Evolutionary conservation across 1,140 invertebrate species (phyloP), one percentile per base, ranked within the genome.

Genomic region (Sminthurinus signatus): DNA sequence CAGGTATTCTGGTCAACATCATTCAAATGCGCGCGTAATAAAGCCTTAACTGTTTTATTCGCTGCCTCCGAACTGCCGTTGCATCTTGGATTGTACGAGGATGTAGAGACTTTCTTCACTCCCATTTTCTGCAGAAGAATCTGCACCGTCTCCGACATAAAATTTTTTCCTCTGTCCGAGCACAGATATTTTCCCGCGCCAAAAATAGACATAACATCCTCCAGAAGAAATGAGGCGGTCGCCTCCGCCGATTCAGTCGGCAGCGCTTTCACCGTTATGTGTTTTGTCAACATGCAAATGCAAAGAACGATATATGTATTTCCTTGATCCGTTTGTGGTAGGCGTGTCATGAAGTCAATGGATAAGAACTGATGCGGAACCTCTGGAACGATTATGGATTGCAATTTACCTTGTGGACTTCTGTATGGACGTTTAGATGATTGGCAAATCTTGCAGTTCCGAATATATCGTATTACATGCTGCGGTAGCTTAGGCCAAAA

Each of bases 301-400:
- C 76, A 60, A 0, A 79, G 76, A 5, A 79, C 57, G 1, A 79
- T 39, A 70, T 72, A 75, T 43, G 42, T 25, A 48, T 76, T 73
- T 67, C 76, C 74, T 39, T 71, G 71, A 3, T 51, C 52, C 2
- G 72, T 75, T 0, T 66, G 31, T 0, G 78, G 77, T 27, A 78
- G 72, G 1, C 76, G 77, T 23, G 77, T 77, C 58, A 80, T 72
- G 0, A 79, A 44, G 62, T 80, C 78, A 0, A 74, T 69, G 1
- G 74, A 74, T 0, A 77, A 17, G 29, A 60, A 65, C 10, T 12
- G 10, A 23, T 57, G 56, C 5, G 56, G 63, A 21, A 25, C 21
- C 39, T 51, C 43, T 8, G 21, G 17, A 17, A 27, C 4, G 4
- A 52, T 21, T 28, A 52, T 65, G 19, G 63, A 28, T 23, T 52